Percentiles rank a stretch among this genome's conserved stretches.
Conservation (phyloP, 2,888 invertebrate genomes). For the Zonitis immaculata region DNA sequence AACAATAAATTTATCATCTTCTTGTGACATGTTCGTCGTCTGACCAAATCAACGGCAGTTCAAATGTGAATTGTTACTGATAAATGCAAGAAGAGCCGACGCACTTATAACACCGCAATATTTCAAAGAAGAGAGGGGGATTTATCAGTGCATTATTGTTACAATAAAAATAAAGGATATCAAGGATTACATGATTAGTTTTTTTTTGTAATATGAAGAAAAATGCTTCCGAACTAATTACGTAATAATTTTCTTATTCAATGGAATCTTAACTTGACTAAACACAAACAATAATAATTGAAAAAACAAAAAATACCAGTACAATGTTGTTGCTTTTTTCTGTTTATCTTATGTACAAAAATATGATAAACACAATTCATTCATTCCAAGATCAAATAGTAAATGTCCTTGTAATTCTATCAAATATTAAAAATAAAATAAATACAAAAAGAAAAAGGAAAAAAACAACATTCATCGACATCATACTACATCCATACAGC, state of each 20-base stretch:
- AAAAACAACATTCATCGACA: neutral
- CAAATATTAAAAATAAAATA: neutral
- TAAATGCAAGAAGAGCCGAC: too few relatives aligned
- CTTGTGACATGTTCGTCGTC: constrained; percentile 6
- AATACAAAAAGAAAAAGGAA: neutral
- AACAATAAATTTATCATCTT: constrained; percentile 20
- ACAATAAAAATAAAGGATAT: neutral
- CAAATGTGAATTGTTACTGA: too few relatives aligned
- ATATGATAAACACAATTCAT: neutral
- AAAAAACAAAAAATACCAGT: neutral
- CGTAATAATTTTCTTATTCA: neutral
- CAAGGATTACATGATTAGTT: neutral
- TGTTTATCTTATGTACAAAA: neutral
- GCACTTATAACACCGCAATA: too few relatives aligned
- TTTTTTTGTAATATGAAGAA: neutral
- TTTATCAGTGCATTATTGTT: too few relatives aligned
- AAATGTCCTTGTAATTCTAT: neutral
- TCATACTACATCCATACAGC: neutral
- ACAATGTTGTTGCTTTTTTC: neutral
- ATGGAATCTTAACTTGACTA: neutral
- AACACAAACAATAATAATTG: too few relatives aligned
- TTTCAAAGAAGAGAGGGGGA: neutral
- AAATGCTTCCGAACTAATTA: neutral
- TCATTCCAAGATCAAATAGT: neutral
- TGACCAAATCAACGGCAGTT: too few relatives aligned